Evolutionary conservation across 2,113 vertebrate genomes (phyloP), one percentile per base, ranked within the genome.

Genomic region (Crotalus tigris): DNA sequence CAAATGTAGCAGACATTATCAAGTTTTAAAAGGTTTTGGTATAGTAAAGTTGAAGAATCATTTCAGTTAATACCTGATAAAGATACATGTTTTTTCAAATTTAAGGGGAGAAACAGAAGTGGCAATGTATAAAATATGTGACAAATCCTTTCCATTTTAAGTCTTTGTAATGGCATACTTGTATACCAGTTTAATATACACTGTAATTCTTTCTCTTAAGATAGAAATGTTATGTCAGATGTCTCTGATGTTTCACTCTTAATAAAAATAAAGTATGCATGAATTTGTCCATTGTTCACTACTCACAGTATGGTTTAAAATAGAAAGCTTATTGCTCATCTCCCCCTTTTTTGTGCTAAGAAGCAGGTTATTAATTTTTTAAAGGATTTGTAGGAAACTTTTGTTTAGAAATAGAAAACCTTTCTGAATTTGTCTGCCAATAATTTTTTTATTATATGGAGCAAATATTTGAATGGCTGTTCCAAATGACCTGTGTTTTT

Each of bases 321-420:
- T 9, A 19, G 24, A 88, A 57, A 26, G 0, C 10, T 55, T 55
- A n/a, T 59, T 85, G 21, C 21, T 64, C 24, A 64, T 49, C 33
- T 58, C 29, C 26, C 4, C 23, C 75, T 33, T 4, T n/a, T 55
- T 21, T 46, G 5, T 0, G 0, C 13, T 4, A 1, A 3, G 3
- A 92, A 55, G 0, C 89, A n/a, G 0, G 10, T 49, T 92, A 90
- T 81, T 86, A 69, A 3, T 1, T 90, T 81, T 33, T 1, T 51
- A 9, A 5, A 19, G n/a, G 26, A 24, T 23, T 44, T 9, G 23
- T 10, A 7, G 0, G 59, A 69, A 94, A 9, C 33, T 59, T 91
- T 51, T 51, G 9, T 7, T 49, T 59, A 87, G 92, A 90, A 49
- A 81, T 64, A 26, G 10, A 0, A 1, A 1, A 29, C 10, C 2